Evolutionary conservation across 2,797 vertebrate genomes (phyloP).

Genomic region (Xyrichtys novacula): DNA sequence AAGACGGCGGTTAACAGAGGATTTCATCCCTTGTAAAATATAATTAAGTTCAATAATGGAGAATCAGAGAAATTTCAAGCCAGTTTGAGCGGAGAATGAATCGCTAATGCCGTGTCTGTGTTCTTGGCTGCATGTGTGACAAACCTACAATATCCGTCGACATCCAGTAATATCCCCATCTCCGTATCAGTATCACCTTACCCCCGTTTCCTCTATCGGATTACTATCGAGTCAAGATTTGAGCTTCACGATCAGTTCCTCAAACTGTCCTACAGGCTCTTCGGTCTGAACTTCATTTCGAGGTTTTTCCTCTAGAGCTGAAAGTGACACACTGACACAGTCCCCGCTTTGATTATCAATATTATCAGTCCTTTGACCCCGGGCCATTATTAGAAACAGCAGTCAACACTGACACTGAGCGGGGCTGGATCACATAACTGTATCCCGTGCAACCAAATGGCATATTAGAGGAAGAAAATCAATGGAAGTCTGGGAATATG

Average conservation of each 20-base stretch:
- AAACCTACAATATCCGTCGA: conserved; percentile 1
- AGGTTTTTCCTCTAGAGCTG: background rate
- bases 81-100: conserved; percentile 58
- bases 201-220: conserved; percentile 40
- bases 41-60: conserved; percentile 67
- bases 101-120: conserved; percentile 17
- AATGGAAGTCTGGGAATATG: conserved; percentile 67
- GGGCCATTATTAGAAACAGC: conserved; percentile 39
- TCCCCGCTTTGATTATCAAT: conserved; percentile 53
- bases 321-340: conserved; percentile 48
- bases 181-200: conserved; percentile 37
- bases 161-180: conserved; percentile 31
- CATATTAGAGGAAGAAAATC: conserved; percentile 70
- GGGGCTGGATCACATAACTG: conserved; percentile 60
- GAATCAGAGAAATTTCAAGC: conserved; percentile 49
- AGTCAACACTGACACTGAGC: conserved; percentile 37
- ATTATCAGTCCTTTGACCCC: conserved; percentile 36
- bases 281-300: conserved; percentile 26
- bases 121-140: conserved; percentile 24
- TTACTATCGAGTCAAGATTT: conserved; percentile 61
- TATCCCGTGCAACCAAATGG: conserved; percentile 56
- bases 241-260: conserved; percentile 17
- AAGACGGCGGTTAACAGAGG: conserved; percentile 59
- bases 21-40: conserved; percentile 70
- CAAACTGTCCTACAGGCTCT: conserved; percentile 1